Evolutionary conservation across 2,888 invertebrate species (phyloP).

Genomic region (Cheilosia impressa): DNA sequence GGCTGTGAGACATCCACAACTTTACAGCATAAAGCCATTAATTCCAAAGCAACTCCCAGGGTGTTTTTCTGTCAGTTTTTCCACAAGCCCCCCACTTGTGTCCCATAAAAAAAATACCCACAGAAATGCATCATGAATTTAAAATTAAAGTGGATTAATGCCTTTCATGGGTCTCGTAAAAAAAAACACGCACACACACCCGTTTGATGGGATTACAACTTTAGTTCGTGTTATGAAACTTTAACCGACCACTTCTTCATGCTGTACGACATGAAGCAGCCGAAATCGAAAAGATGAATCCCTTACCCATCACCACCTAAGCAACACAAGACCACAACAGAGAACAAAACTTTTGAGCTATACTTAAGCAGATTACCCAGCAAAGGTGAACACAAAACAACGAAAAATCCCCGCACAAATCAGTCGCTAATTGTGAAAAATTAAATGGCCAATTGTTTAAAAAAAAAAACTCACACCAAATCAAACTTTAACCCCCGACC

Average conservation of each 20-base stretch:
- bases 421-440: conserved; percentile 14
- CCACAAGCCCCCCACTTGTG: neutral
- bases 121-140: conserved; percentile 7
- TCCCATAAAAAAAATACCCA: neutral
- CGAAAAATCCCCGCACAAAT: neutral
- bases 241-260: too few relatives aligned
- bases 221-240: too few relatives aligned
- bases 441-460: conserved; percentile 31
- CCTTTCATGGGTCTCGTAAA: neutral
- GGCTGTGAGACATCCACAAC: neutral
- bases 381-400: too few relatives aligned
- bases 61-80: neutral
- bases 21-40: neutral
- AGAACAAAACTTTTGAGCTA: too few relatives aligned
- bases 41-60: neutral
- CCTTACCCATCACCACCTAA: too few relatives aligned
- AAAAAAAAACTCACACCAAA: conserved; percentile 14
- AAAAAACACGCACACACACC: too few relatives aligned
- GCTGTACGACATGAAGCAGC: too few relatives aligned
- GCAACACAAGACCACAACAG: too few relatives aligned
- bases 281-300: too few relatives aligned
- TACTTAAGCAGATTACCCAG: too few relatives aligned
- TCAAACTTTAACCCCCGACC: conserved; percentile 10
- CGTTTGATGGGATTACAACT: too few relatives aligned
- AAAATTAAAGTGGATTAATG: neutral